Percentiles rank a stretch among this genome's conserved stretches.
Evolutionary conservation across 2,113 vertebrate species (phyloP).

Genomic region (Athene noctua): DNA sequence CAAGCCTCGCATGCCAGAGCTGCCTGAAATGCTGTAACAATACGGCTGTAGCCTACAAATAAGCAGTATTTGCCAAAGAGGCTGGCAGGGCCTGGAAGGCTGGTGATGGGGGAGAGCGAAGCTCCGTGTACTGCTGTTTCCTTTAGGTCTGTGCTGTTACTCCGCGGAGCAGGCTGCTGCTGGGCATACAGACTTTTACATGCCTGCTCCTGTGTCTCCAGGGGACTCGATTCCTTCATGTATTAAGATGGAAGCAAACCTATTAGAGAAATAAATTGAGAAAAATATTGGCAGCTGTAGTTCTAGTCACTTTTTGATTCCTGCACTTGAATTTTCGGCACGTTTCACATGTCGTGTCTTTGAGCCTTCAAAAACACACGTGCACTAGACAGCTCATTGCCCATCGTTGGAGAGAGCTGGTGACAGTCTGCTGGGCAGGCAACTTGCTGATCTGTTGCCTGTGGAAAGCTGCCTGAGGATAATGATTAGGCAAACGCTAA

Average conservation of each 20-base stretch:
- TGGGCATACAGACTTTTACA: not conserved
- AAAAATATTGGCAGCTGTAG: not conserved
- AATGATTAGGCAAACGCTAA: not conserved
- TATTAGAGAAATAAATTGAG: not conserved
- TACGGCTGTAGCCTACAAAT: not conserved
- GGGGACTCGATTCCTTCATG: accelerated
- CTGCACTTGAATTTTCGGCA: not conserved
- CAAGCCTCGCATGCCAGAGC: accelerated
- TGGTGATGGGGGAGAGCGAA: not conserved
- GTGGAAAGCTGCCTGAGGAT: not conserved
- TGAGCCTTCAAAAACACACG: not conserved
- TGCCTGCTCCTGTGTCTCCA: not conserved
- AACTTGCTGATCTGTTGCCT: not conserved
- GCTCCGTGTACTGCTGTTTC: accelerated
- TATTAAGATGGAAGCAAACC: not conserved
- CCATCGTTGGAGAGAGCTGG: not conserved
- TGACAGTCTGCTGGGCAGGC: not conserved
- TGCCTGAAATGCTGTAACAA: not conserved
- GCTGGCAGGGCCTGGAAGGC: not conserved
- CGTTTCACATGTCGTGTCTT: not conserved
- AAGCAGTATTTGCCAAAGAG: not conserved
- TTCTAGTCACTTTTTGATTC: not conserved
- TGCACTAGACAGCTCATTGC: not conserved
- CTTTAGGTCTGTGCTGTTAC: accelerated
- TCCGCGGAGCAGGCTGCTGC: not conserved